Evolutionary conservation across 1,140 invertebrate genomes (phyloP), one percentile per base, ranked within the genome.

Genomic region (Argopecten irradians): DNA sequence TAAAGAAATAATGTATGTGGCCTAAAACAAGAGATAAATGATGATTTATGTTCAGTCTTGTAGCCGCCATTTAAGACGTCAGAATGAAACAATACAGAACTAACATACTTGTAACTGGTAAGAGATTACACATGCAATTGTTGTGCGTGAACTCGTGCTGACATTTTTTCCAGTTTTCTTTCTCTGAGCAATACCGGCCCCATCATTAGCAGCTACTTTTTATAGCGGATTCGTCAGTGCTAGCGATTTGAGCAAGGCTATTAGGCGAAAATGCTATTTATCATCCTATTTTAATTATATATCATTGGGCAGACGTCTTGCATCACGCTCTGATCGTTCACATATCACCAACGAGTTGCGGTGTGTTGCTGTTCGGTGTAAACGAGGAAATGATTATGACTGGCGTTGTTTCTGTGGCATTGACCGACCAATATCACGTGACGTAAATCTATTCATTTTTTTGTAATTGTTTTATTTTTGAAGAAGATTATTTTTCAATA

Each of bases 201-300:
- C 55, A n/a, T 71, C 28, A 71, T 71, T 71, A 71, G 55, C 22
- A 71, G 55, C 55, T 71, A 71, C 55, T 71, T 71, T n/a, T 71
- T 22, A 71, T n/a, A 5, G 55, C 55, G 55, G 55, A 71, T 28
- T 71, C 55, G 55, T 71, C 55, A 28, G 55, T 71, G 55, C 55
- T 71, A 71, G 55, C 16, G 55, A 71, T 71, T 71, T 71, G 55
- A 71, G 55, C 55, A 8, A n/a, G n/a, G 55, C n/a, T 71, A 71
- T 28, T 28, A 71, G 55, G 55, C 55, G 55, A n/a, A 71, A 71
- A 71, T 71, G n/a, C 55, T 71, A 71, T 71, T 71, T 28, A 71
- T 71, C 55, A 71, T n/a, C 16, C 55, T 16, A 71, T 5, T n/a
- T 71, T 71, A 71, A 71, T 71, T 71, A 71, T 71, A 71, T 71